Evolutionary conservation across 2,797 vertebrate species (phyloP).

Genomic region (Ispidina lecontei): DNA sequence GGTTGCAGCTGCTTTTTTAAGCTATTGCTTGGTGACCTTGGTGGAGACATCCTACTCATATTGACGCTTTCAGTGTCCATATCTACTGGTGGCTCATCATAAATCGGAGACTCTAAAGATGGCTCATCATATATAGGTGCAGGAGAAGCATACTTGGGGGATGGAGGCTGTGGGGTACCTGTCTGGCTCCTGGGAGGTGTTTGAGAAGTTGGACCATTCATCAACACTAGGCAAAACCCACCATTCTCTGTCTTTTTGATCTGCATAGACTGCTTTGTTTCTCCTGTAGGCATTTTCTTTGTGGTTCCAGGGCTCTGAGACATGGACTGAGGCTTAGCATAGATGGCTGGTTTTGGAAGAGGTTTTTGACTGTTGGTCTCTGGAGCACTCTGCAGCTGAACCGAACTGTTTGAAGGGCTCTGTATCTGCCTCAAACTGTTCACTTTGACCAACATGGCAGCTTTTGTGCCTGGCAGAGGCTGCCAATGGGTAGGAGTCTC

Average conservation of each 20-base stretch:
- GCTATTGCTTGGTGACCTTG: conserved; percentile 77
- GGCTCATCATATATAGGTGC: conserved; percentile 87
- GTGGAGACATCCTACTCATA: conserved; percentile 76
- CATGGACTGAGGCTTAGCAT: conserved; percentile 68
- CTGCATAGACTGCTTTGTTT: conserved; percentile 86
- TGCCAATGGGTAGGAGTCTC: conserved; percentile 86
- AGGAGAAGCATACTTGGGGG: conserved; percentile 84
- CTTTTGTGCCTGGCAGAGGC: conserved; percentile 87
- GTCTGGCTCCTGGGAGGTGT: conserved; percentile 77
- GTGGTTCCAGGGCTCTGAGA: conserved; percentile 77
- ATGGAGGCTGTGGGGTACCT: conserved; percentile 80
- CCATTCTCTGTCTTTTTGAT: conserved; percentile 88
- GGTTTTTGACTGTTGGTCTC: conserved; percentile 75
- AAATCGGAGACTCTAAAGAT: conserved; percentile 86
- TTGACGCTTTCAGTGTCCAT: conserved; percentile 87
- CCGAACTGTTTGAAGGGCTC: conserved; percentile 65
- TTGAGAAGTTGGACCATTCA: conserved; percentile 71
- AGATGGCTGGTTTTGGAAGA: conserved; percentile 62
- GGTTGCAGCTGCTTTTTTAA: conserved; percentile 80
- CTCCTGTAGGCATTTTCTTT: conserved; percentile 69
- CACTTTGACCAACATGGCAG: conserved; percentile 91
- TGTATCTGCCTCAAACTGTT: conserved; percentile 82
- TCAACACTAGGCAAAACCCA: conserved; percentile 84
- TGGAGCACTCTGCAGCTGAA: conserved; percentile 68
- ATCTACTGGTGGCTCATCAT: conserved; percentile 89